Conservation (phyloP, 2,113 vertebrate species). For the Corythaeola cristata region DNA sequence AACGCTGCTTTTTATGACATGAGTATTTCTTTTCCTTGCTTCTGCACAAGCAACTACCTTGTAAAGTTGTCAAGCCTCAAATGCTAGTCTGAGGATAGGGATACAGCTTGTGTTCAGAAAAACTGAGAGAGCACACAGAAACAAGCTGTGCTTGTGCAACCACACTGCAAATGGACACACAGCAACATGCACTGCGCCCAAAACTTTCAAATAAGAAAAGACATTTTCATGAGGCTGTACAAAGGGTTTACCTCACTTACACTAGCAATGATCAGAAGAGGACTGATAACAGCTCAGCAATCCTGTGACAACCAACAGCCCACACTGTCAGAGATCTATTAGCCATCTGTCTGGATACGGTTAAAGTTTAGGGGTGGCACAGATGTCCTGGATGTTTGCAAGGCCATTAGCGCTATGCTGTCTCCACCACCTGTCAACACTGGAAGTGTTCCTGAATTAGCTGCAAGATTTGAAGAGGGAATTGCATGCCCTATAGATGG, state of each 20-base stretch:
- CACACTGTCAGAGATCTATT: background rate
- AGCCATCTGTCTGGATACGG: background rate
- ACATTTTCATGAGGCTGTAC: background rate
- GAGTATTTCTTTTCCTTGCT: background rate
- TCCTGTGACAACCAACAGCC: background rate
- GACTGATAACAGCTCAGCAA: background rate
- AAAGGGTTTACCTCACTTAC: background rate
- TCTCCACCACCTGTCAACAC: background rate
- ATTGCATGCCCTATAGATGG: background rate
- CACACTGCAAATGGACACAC: background rate
- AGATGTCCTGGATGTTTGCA: background rate
- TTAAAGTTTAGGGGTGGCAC: background rate
- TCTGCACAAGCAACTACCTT: background rate
- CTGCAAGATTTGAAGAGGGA: background rate
- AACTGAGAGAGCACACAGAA: background rate
- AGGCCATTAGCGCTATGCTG: background rate
- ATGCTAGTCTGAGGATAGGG: background rate
- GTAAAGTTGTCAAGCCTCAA: background rate
- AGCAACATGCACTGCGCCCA: background rate
- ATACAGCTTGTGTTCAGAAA: background rate
- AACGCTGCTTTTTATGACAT: background rate
- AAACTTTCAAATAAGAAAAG: background rate
- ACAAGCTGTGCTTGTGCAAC: background rate
- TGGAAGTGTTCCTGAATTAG: background rate
- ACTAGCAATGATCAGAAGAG: background rate